A percentile compares a stretch with the other conserved stretches of the same genome.
Evolutionary conservation across 2,797 vertebrate species (phyloP).

Genomic region (Spheniscus humboldti): DNA sequence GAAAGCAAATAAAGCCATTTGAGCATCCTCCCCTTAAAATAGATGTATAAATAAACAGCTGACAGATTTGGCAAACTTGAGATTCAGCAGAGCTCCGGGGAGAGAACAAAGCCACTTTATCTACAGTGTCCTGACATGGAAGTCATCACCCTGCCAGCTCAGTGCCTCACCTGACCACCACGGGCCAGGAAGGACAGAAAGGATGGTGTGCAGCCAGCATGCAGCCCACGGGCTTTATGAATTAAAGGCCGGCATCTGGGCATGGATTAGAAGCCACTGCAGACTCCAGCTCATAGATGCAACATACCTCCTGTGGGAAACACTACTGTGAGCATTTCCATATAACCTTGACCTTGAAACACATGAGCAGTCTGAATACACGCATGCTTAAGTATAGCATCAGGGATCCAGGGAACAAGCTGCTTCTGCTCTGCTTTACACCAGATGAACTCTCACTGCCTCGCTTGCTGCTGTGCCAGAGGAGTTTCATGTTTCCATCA

Average conservation of each 20-base stretch:
- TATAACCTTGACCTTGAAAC: background rate
- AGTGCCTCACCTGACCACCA: background rate
- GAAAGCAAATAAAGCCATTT: background rate
- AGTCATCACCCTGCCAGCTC: background rate
- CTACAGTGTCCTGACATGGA: background rate
- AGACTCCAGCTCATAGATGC: background rate
- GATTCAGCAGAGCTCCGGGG: background rate
- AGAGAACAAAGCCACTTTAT: background rate
- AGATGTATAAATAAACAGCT: background rate
- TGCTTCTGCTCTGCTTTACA: background rate
- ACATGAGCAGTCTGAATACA: background rate
- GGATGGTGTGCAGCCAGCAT: background rate
- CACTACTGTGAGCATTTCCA: background rate
- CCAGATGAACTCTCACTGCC: background rate
- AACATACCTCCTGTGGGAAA: background rate
- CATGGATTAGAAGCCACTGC: background rate
- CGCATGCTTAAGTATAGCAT: background rate
- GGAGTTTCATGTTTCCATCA: background rate
- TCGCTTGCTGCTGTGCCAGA: background rate
- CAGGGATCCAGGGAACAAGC: background rate
- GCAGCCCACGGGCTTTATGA: background rate
- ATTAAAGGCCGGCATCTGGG: background rate
- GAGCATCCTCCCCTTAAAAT: background rate
- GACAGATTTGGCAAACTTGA: background rate
- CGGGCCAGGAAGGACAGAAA: background rate